Conservation (phyloP, 2,797 vertebrate genomes). For the Vireo griseus region DNA sequence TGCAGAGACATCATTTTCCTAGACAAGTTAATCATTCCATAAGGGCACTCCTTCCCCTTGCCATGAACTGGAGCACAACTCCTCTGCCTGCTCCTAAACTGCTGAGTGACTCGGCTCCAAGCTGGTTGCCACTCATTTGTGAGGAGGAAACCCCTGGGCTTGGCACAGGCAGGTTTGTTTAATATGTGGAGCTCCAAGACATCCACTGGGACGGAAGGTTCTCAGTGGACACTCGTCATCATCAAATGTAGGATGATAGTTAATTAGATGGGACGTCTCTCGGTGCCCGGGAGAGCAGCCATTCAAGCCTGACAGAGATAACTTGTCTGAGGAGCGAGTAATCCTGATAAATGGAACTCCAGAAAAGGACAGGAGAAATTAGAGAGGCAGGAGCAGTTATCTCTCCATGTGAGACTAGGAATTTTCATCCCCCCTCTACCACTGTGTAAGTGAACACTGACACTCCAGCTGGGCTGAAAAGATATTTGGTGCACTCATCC, state of each 20-base stretch:
- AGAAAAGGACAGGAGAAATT: conserved; percentile 10
- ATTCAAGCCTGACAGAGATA: conserved; percentile 52
- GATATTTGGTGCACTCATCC: background rate
- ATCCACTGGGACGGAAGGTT: conserved; percentile 47
- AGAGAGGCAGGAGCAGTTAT: background rate
- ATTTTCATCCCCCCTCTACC: background rate
- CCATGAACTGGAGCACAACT: background rate
- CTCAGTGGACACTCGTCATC: conserved; percentile 12
- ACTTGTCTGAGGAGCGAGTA: background rate
- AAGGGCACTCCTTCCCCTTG: background rate
- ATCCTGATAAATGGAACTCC: conserved; percentile 31
- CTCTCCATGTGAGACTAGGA: background rate
- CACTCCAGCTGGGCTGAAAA: background rate
- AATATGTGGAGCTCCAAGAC: conserved; percentile 8
- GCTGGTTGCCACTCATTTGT: background rate
- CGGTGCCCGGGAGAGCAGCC: background rate
- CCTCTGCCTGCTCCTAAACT: background rate
- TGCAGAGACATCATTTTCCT: conserved; percentile 16
- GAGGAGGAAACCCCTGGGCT: conserved; percentile 16
- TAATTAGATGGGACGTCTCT: conserved; percentile 47
- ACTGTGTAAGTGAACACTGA: background rate
- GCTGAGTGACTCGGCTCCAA: background rate
- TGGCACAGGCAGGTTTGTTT: conserved; percentile 10
- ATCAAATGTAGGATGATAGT: conserved; percentile 33
- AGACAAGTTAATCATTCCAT: conserved; percentile 39